A percentile compares a stretch with the other conserved stretches of the same genome.
Evolutionary conservation across 2,888 invertebrate species (phyloP).

Genomic region (Trichopria drosophilae): DNA sequence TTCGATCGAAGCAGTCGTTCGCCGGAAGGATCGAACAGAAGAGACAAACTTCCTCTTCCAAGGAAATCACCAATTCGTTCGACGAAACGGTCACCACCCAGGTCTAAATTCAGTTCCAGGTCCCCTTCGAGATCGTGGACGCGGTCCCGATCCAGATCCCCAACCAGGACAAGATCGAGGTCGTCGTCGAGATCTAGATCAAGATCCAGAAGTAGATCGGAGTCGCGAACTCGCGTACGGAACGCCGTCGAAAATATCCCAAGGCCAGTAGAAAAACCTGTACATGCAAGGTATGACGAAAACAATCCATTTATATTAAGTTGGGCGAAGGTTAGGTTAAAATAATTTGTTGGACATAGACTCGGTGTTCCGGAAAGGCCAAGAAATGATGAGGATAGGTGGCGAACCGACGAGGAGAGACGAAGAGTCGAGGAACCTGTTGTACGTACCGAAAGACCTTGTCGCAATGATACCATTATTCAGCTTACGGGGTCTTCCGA

Average conservation of each 20-base stretch:
- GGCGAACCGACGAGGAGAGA: constrained; percentile 22
- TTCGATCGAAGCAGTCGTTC: constrained; percentile 46
- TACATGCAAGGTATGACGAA: neutral
- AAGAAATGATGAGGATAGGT: too few species aligned
- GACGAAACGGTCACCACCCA: constrained; percentile 31
- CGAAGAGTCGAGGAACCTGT: constrained; percentile 15
- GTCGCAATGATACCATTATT: constrained; percentile 53
- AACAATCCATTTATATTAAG: neutral
- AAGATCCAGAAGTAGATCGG: constrained; percentile 46
- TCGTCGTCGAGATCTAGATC: constrained; percentile 42
- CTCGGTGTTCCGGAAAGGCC: too few species aligned
- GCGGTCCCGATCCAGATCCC: constrained; percentile 53
- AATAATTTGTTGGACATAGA: too few species aligned
- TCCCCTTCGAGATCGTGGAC: constrained; percentile 56
- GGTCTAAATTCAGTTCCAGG: constrained; percentile 51
- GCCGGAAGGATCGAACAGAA: constrained; percentile 48
- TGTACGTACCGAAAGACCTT: constrained; percentile 32
- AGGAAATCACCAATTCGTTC: constrained; percentile 24
- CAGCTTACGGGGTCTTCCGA: constrained; percentile 42
- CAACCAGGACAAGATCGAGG: constrained; percentile 43
- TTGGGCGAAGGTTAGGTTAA: too few species aligned
- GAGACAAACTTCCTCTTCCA: constrained; percentile 21
- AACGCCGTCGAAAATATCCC: too few species aligned
- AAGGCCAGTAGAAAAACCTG: too few species aligned
- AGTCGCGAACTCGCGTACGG: constrained; percentile 59